Conservation (phyloP, 2,113 vertebrate genomes). For the Camarhynchus parvulus region DNA sequence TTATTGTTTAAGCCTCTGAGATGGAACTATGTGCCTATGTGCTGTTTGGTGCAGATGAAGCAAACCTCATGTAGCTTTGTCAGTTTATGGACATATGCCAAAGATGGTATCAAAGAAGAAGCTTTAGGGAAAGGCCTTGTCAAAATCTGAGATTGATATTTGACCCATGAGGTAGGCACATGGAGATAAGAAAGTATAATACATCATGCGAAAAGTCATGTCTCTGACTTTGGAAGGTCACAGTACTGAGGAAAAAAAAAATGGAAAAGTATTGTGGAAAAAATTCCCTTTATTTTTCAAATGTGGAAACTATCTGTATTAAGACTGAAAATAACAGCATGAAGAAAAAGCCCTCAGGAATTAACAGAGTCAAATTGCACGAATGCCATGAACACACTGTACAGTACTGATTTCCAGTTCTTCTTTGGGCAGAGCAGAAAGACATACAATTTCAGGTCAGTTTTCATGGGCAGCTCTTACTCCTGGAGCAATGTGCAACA, state of each 20-base stretch:
- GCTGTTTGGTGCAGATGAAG: not conserved
- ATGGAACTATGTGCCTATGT: not conserved
- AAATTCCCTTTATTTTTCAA: constrained; percentile 65
- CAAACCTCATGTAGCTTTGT: not conserved
- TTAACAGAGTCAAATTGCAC: not conserved
- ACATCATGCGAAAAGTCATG: not conserved
- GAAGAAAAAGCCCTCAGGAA: not conserved
- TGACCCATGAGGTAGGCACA: not conserved
- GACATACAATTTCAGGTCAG: not conserved
- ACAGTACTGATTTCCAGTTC: not conserved
- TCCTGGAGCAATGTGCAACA: not conserved
- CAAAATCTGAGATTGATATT: not conserved
- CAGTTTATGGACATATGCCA: not conserved
- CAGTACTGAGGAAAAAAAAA: not conserved
- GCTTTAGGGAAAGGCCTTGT: not conserved
- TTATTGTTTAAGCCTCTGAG: not conserved
- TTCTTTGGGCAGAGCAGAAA: not conserved
- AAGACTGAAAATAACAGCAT: constrained; percentile 18
- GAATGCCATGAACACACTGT: not conserved
- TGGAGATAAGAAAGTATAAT: not conserved
- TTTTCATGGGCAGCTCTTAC: not conserved
- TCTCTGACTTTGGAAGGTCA: not conserved
- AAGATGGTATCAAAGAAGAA: not conserved
- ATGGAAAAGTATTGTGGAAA: constrained; percentile 43
- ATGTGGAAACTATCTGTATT: constrained; percentile 20